phyloP scores from a whole-genome alignment of 1,140 invertebrate genomes.

The Orchestia grillus region DNA sequence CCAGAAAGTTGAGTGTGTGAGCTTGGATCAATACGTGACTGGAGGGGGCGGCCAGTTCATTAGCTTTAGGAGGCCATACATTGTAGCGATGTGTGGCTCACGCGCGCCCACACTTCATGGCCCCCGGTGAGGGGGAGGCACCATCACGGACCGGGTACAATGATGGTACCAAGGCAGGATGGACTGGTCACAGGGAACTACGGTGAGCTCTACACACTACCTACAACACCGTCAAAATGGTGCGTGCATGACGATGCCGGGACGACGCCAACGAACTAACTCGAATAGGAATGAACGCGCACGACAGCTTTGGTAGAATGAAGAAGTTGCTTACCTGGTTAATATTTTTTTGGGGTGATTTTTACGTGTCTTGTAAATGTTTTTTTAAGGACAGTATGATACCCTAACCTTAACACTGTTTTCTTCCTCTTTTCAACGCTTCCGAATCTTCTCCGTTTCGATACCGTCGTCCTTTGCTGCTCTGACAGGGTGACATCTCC shows the following conservation, averaged over 20 bases:
- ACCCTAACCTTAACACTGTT: not conserved
- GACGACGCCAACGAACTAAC: no score
- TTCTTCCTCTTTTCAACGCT: not conserved
- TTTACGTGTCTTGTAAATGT: not conserved
- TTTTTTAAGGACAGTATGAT: not conserved
- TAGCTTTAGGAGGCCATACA: not conserved
- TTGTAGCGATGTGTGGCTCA: not conserved
- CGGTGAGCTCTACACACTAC: no score
- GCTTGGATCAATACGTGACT: slow-evolving; percentile 9
- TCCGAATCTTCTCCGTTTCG: not conserved
- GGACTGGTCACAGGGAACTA: not conserved
- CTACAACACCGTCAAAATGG: no score
- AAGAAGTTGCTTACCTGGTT: no score
- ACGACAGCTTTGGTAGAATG: not conserved
- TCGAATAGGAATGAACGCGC: no score
- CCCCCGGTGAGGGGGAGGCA: not conserved
- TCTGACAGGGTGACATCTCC: no score
- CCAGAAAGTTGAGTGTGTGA: slow-evolving; percentile 5
- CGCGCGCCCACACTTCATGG: not conserved
- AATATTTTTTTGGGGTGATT: no score
- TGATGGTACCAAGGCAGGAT: not conserved
- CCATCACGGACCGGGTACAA: no score
- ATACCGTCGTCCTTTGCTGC: not conserved
- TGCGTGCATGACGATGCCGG: no score
- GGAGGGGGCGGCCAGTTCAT: not conserved